These are phyloP conservation scores for Ranitomeya imitator DNA, from an alignment of 2,113 vertebrate genomes.

Conservation along the genomic window DNA sequence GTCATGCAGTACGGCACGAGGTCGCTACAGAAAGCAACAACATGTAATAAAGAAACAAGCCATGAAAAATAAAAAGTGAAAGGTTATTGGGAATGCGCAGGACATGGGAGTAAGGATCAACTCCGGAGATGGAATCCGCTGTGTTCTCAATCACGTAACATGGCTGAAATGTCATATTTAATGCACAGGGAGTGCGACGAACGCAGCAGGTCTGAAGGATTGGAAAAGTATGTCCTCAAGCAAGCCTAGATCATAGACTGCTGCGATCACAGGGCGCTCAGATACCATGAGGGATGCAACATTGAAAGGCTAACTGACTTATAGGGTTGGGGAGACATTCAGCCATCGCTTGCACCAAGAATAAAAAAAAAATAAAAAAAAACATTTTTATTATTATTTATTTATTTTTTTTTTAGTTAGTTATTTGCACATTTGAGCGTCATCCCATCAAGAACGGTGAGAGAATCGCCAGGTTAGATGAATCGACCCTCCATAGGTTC, in stretches of 20 bases:
- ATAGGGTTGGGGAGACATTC: not conserved
- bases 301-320: not conserved
- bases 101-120: not conserved
- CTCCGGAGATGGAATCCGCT: not conserved
- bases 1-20: not conserved
- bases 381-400: too few relatives aligned
- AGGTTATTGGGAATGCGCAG: constrained; percentile 16
- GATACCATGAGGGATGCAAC: not conserved
- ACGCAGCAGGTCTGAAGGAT: not conserved
- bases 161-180: not conserved
- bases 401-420: too few relatives aligned
- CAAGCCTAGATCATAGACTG: not conserved
- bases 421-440: too few relatives aligned
- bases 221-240: not conserved
- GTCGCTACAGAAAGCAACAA: not conserved
- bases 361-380: too few relatives aligned
- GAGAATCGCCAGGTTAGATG: too few relatives aligned
- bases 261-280: not conserved
- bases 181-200: not conserved
- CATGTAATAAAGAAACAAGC: constrained; percentile 11
- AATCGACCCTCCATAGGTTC: too few relatives aligned
- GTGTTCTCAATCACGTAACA: constrained; percentile 8
- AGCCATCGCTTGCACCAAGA: not conserved
- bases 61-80: constrained; percentile 33
- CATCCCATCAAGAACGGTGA: too few relatives aligned